These are phyloP conservation scores for Heterochromis multidens DNA, from an alignment of 2,113 vertebrate species.

Conservation along the genomic window DNA sequence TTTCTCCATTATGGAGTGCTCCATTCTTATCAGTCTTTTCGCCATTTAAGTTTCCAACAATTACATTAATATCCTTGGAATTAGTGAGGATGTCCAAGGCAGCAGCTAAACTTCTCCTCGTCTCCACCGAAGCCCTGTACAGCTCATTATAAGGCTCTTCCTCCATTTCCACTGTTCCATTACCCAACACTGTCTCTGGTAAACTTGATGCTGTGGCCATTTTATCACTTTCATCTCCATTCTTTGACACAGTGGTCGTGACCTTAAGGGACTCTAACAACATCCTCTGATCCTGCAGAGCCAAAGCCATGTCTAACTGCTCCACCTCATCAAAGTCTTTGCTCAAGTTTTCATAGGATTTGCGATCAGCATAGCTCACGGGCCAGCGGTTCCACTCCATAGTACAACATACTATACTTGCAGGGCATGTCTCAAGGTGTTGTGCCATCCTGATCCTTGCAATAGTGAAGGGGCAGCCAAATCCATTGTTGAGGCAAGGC, in stretches of 20 bases:
- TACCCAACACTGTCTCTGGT: conserved; percentile 71
- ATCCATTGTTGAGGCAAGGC: conserved; percentile 91
- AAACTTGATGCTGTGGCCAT: conserved; percentile 72
- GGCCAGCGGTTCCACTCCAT: conserved; percentile 99
- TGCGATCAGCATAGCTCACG: conserved; percentile 93
- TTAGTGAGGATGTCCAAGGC: conserved; percentile 91
- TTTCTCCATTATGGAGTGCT: conserved; percentile 50
- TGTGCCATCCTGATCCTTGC: conserved; percentile 89
- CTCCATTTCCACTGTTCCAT: conserved; percentile 81
- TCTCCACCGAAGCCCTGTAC: conserved; percentile 87
- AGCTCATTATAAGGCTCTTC: conserved; percentile 87
- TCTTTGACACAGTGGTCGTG: conserved; percentile 88
- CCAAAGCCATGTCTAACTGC: conserved; percentile 97
- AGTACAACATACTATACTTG: conserved; percentile 97
- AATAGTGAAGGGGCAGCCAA: conserved; percentile 92
- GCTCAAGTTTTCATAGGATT: conserved; percentile 96
- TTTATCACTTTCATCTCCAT: conserved; percentile 78
- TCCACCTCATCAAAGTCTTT: conserved; percentile 95
- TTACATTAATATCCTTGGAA: conserved; percentile 82
- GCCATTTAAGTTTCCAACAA: conserved; percentile 77
- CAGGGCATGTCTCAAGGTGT: conserved; percentile 91
- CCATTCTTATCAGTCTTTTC: conserved; percentile 75
- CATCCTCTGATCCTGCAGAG: conserved; percentile 98
- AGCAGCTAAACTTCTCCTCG: conserved; percentile 88
- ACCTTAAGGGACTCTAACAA: conserved; percentile 94